Conservation (phyloP, 2,113 vertebrate species). For the western clawed frog (Xenopus tropicalis) region UCB_Xtro_10.0 CM004446.2:99862001-99862500, state of each 20-base stretch:
- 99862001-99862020: slow-evolving; percentile 7
- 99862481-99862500: slow-evolving; percentile 81
- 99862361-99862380: slow-evolving; percentile 91
- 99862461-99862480: slow-evolving; percentile 80
- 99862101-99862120: background rate
- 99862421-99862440: slow-evolving; percentile 88
- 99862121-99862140: slow-evolving; percentile 76
- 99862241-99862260: slow-evolving; percentile 94
- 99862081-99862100: background rate
- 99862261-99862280: slow-evolving; percentile 91
- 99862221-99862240: slow-evolving; percentile 57
- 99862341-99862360: slow-evolving; percentile 96
- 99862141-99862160: slow-evolving; percentile 96
- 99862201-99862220: slow-evolving; percentile 65
- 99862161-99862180: slow-evolving; percentile 94
- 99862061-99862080: background rate
- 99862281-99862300: slow-evolving; percentile 97
- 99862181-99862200: slow-evolving; percentile 88
- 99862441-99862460: slow-evolving; percentile 85
- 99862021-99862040: slow-evolving; percentile 4
- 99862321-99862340: slow-evolving; percentile 97
- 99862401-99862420: slow-evolving; percentile 85
- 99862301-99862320: slow-evolving; percentile 95
- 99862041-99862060: slow-evolving; percentile 21
- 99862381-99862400: slow-evolving; percentile 80